A percentile compares a stretch with the other conserved stretches of the same genome.
phyloP scores from a whole-genome alignment of 2,888 invertebrate species.

The Sinotaia quadrata region DNA sequence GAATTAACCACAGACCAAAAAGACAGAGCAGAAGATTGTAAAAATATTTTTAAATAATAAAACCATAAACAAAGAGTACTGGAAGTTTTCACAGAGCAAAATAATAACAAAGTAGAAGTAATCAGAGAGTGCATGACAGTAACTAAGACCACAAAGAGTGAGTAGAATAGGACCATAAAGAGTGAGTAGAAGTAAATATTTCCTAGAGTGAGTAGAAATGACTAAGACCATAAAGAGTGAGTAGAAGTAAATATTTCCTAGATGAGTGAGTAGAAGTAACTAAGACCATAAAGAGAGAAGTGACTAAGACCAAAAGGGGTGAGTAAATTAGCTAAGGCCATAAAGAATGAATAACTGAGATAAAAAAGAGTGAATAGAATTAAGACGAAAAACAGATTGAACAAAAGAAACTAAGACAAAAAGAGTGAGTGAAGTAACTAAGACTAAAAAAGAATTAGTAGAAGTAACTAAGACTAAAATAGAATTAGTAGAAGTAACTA shows the following conservation, averaged over 20 bases:
- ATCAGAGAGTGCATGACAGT: slow-evolving; percentile 3
- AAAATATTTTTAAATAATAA: too few relatives aligned
- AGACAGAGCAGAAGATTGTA: too few relatives aligned
- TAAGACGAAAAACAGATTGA: not conserved
- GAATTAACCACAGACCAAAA: too few relatives aligned
- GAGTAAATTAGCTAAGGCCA: not conserved
- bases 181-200: not conserved
- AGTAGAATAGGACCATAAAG: not conserved
- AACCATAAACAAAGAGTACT: too few relatives aligned
- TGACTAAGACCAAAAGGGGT: too few relatives aligned
- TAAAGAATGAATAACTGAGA: not conserved
- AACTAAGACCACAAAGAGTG: not conserved
- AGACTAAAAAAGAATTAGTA: not conserved
- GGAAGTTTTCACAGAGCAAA: too few relatives aligned
- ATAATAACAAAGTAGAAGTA: too few relatives aligned
- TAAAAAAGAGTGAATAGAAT: not conserved
- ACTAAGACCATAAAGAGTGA: not conserved
- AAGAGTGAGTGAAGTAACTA: not conserved
- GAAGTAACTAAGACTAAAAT: not conserved
- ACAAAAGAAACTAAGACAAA: not conserved
- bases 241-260: not conserved
- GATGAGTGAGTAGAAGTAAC: too few relatives aligned
- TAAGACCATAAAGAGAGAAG: not conserved
- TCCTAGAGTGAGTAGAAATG: not conserved
- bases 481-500: not conserved